Base-by-base conservation (phyloP, 1,140 invertebrate species). In the Dermatophagoides farinae region DNA sequence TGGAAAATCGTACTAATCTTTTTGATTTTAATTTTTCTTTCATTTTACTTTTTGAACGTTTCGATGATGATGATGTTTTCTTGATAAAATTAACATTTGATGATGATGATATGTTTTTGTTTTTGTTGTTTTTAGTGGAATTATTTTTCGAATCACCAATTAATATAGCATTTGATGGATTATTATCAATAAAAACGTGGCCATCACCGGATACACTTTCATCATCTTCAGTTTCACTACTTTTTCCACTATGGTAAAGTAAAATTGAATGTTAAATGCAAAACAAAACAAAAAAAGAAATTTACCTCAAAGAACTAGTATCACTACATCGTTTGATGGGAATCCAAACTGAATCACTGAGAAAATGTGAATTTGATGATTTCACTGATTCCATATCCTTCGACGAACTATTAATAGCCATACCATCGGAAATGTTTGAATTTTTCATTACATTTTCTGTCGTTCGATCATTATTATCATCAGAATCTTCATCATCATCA, bases 261-360 rank as follows among this genome's bases (percentile, higher is more conserved):
- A 52, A 52, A 16, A 10, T 4, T 4, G 5, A 52, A 20, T 5
- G 1, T 16, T 52, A 2, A 52, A 52, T 52, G 2, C 12, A 16
- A n/a, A 52, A 52, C 11, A 52, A 39, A 52, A 1, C 50, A 52
- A 52, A 16, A n/a, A 47, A 1, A 52, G 4, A 52, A 16, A 52
- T 38, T 38, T 41, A 55, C 53, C 53, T 60, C 41, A 60, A 49
- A 20, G 43, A 60, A 52, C 58, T 60, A 18, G 10, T 60, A 49
- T 77, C 71, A 64, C 82, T 81, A 31, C 80, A 77, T 58, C 79
- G 81, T 73, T 85, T 85, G 53, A 88, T 79, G 55, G 87, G 86
- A 60, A 88, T 80, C 76, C 81, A 89, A 9, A 81, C 81, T 49
- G 86, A 80, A 70, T 85, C 83, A 70, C 85, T 84, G 82, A 85